A percentile compares a stretch with the other conserved stretches of the same genome.
phyloP scores from a whole-genome alignment of 2,797 vertebrate species.

The Pampus argenteus region DNA sequence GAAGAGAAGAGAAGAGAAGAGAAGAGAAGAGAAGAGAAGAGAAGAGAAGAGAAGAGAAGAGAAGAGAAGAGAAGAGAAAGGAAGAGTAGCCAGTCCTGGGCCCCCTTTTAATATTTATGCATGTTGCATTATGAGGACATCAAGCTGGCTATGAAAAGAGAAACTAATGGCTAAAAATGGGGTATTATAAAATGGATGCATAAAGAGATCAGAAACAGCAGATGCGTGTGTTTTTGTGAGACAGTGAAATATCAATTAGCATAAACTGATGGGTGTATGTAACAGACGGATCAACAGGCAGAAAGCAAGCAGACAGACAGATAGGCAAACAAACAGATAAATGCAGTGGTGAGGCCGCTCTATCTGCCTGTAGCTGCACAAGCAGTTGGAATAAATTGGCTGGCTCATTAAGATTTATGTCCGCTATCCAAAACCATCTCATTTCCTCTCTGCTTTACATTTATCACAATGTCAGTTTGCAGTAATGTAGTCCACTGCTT shows the following conservation, averaged over 20 bases:
- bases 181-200: slow-evolving; percentile 25
- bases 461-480: slow-evolving; percentile 80
- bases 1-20: slow-evolving; percentile 41
- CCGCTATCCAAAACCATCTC: slow-evolving; percentile 70
- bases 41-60: slow-evolving; percentile 3
- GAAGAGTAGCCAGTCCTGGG: slow-evolving; percentile 35
- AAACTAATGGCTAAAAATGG: slow-evolving; percentile 18
- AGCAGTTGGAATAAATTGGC: slow-evolving; percentile 67
- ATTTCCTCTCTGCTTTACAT: slow-evolving; percentile 78
- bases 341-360: slow-evolving; percentile 29
- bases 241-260: slow-evolving; percentile 14
- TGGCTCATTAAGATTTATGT: slow-evolving; percentile 80
- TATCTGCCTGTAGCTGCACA: slow-evolving; percentile 40
- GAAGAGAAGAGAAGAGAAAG: slow-evolving; percentile 7
- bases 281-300: slow-evolving; percentile 1
- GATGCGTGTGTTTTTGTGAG: slow-evolving; percentile 16
- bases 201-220: slow-evolving; percentile 12
- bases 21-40: too few species aligned
- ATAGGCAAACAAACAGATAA: slow-evolving; percentile 46
- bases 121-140: slow-evolving; percentile 39
- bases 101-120: slow-evolving; percentile 41
- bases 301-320: slow-evolving; percentile 13
- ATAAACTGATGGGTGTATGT: slow-evolving; percentile 34
- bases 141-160: slow-evolving; percentile 34
- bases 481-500: slow-evolving; percentile 67